Percentiles rank a stretch among this genome's conserved stretches.
phyloP scores from a whole-genome alignment of 2,888 invertebrate species.

The Augiades crinisus region DNA sequence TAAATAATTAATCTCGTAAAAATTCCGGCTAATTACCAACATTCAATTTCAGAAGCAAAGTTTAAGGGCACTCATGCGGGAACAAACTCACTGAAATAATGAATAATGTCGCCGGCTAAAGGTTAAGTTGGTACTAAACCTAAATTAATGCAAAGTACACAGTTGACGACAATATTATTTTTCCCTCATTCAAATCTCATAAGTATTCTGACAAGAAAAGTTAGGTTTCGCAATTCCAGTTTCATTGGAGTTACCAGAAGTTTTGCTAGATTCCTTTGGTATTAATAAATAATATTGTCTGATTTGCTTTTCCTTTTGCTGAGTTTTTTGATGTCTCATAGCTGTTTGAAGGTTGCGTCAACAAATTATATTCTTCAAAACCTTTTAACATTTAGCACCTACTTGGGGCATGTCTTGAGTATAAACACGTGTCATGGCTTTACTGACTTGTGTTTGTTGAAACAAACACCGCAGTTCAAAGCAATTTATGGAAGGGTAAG shows the following conservation, averaged over 20 bases:
- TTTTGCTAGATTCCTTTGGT: constrained; percentile 35
- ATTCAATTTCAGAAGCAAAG: constrained; percentile 12
- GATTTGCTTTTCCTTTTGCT: constrained; percentile 11
- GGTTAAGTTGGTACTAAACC: neutral
- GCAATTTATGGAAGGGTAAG: no score
- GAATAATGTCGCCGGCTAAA: constrained; percentile 6
- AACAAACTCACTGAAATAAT: constrained; percentile 8
- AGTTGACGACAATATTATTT: constrained; percentile 13
- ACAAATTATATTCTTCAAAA: constrained; percentile 1
- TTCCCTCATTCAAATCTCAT: constrained; percentile 30
- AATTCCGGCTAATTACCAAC: constrained; percentile 16
- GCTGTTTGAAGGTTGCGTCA: neutral
- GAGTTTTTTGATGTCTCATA: constrained; percentile 15
- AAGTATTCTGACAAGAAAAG: constrained; percentile 46
- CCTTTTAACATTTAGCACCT: neutral
- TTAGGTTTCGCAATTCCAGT: constrained; percentile 49
- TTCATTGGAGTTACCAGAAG: constrained; percentile 52
- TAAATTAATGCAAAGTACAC: constrained; percentile 1
- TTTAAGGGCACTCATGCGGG: constrained; percentile 5
- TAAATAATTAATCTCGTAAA: constrained; percentile 15
- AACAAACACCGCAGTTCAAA: neutral
- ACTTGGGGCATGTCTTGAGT: neutral
- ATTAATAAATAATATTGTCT: constrained; percentile 31
- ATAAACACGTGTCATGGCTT: neutral
- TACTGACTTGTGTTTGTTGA: neutral